These are phyloP conservation scores for Columba livia DNA, from an alignment of 2,113 vertebrate genomes.

Conservation along the genomic window DNA sequence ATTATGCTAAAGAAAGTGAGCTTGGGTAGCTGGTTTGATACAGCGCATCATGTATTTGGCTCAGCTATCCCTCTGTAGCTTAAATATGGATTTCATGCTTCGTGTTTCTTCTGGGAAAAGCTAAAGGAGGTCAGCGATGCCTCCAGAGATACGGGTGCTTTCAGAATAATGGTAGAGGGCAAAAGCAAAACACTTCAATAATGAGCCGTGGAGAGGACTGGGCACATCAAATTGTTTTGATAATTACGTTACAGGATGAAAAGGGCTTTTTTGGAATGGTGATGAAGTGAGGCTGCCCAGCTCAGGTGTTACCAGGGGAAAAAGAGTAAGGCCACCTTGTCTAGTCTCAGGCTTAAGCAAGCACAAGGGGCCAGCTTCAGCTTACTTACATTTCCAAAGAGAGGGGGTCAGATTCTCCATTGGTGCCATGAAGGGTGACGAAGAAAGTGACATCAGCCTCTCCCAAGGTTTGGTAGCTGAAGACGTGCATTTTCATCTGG, in stretches of 20 bases:
- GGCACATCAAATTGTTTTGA: background rate
- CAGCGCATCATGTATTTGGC: rapidly evolving
- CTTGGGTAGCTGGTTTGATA: background rate
- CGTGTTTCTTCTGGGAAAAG: background rate
- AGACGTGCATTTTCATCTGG: conserved; percentile 97
- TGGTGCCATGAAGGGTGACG: conserved; percentile 84
- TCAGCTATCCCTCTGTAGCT: background rate
- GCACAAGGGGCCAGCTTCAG: background rate
- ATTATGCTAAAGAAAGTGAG: background rate
- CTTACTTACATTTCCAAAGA: conserved; percentile 86
- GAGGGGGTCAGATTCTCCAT: conserved; percentile 77
- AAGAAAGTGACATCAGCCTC: conserved; percentile 83
- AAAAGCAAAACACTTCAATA: background rate
- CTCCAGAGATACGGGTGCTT: background rate
- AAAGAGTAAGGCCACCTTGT: background rate
- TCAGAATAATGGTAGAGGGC: background rate
- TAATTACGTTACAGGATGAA: background rate
- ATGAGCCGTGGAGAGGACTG: background rate
- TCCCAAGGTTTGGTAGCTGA: conserved; percentile 81
- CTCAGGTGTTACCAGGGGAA: background rate
- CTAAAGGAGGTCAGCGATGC: background rate
- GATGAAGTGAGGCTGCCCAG: background rate
- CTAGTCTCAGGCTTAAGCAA: background rate
- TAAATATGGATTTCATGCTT: background rate
- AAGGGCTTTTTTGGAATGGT: background rate